These are phyloP conservation scores for Spialia ferax DNA, from an alignment of 2,888 invertebrate species.

Conservation along the genomic window DNA sequence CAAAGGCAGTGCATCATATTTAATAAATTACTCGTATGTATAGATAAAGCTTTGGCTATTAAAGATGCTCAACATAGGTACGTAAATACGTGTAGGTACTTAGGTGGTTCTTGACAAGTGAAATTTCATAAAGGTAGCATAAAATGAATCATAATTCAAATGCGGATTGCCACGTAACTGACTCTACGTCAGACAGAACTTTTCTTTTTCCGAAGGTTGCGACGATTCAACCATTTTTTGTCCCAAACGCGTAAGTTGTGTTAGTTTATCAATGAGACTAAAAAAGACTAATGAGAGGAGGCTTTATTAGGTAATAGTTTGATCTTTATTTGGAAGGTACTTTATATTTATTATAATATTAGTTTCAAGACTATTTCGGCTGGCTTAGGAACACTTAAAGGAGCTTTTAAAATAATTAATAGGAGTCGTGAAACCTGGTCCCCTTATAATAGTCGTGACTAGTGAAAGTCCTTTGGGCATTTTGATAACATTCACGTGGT, in stretches of 20 bases:
- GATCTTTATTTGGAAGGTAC: conserved; percentile 32
- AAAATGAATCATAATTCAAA: not conserved
- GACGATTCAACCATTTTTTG: conserved; percentile 34
- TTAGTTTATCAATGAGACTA: conserved; percentile 29
- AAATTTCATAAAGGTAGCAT: too few species aligned
- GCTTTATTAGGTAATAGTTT: not conserved
- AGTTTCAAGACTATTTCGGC: not conserved
- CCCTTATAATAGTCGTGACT: too few species aligned
- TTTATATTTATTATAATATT: conserved; percentile 56
- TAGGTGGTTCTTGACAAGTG: too few species aligned
- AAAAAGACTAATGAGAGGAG: conserved; percentile 11
- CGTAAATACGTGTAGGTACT: too few species aligned
- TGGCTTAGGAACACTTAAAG: not conserved
- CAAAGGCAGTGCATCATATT: too few species aligned
- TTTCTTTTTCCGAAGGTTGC: conserved; percentile 25
- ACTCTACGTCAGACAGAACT: conserved; percentile 9
- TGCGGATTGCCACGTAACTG: not conserved
- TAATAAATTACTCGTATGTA: too few species aligned
- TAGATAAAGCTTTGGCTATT: too few species aligned
- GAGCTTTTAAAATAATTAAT: too few species aligned
- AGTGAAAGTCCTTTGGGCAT: too few species aligned
- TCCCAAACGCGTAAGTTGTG: conserved; percentile 16
- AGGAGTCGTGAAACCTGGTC: too few species aligned
- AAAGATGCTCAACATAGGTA: too few species aligned
- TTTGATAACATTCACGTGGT: too few species aligned